Evolutionary conservation across 2,113 vertebrate species (phyloP), one percentile per base, ranked within the genome.

Genomic region (Calyptommatus sinebrachiatus): DNA sequence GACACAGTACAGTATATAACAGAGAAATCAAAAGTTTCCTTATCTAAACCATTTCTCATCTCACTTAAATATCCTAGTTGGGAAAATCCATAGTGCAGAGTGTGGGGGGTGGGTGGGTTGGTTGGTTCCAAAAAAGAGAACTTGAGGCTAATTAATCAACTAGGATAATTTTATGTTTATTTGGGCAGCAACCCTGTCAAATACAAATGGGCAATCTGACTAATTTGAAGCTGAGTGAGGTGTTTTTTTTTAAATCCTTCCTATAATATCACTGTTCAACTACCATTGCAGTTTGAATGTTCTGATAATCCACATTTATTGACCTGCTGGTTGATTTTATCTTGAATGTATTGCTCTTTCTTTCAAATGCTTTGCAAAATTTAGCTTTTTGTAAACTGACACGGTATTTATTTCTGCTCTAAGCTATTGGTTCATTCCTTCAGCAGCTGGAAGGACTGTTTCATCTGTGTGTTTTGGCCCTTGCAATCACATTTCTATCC

Each of bases 261-360:
- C 2, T 84, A 88, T 85, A 71, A n/a, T 86, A 4, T n/a, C 5
- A 73, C 35, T 81, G 53, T 48, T 57, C n/a, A 66, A 22, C 24
- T 73, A 16, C 7, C 65, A 14, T 81, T 16, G 1, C 65, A 83
- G 21, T 80, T 72, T 87, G 77, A 79, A 66, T 86, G 66, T 45
- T 2, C 1, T 22, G 69, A 63, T 87, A 88, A 84, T 83, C 45
- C 77, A 77, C n/a, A 11, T 82, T 88, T 86, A 67, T 62, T 0
- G 11, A 71, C 61, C 82, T 1, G 0, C 57, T 46, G 63, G 20
- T 57, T 80, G 71, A 69, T 70, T 63, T 79, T 21, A 1, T 18
- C 14, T 10, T 79, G 53, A 24, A 8, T 63, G 50, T 48, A 3
- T 29, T 88, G 28, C 78, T 24, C 68, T 76, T 77, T 76, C 28